Evolutionary conservation across 2,113 vertebrate species (phyloP).

Genomic region (Brachyistius frenatus): DNA sequence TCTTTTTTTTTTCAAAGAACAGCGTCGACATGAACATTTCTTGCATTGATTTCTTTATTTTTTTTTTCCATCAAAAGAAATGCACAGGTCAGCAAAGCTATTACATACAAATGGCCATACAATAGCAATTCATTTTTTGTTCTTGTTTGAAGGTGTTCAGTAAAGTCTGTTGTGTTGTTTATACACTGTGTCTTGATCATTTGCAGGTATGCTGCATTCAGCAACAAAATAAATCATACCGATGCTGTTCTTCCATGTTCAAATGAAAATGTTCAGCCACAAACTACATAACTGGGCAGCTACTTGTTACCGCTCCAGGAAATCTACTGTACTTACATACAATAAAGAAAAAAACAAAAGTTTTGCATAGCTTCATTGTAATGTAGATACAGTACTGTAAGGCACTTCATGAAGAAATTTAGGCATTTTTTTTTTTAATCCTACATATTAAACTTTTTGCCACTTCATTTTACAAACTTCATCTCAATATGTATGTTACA

Average conservation of each 20-base stretch:
- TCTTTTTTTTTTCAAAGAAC: not conserved
- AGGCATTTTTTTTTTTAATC: constrained; percentile 78
- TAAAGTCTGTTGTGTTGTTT: constrained; percentile 73
- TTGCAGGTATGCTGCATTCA: constrained; percentile 79
- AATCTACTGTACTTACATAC: constrained; percentile 82
- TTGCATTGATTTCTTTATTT: constrained; percentile 91
- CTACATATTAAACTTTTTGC: constrained; percentile 72
- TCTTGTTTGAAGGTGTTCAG: constrained; percentile 68
- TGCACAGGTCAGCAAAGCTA: constrained; percentile 89
- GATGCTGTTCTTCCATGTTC: constrained; percentile 61
- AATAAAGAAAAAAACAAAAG: constrained; percentile 83
- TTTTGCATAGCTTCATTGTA: constrained; percentile 99
- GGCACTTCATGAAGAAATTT: constrained; percentile 90
- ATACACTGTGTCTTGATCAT: constrained; percentile 69
- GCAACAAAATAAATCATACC: constrained; percentile 67
- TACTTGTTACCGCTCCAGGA: constrained; percentile 73
- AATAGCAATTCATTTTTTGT: constrained; percentile 86
- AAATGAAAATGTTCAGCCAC: constrained; percentile 78
- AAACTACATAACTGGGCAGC: constrained; percentile 68
- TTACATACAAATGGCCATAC: constrained; percentile 91
- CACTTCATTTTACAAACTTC: constrained; percentile 67
- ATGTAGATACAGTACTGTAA: constrained; percentile 90
- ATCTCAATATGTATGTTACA: constrained; percentile 74
- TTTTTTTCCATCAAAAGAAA: constrained; percentile 85
- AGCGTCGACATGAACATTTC: constrained; percentile 72